These are phyloP conservation scores for Sarcophaga variegata DNA, from an alignment of 2,888 invertebrate species.

Conservation along the genomic window DNA sequence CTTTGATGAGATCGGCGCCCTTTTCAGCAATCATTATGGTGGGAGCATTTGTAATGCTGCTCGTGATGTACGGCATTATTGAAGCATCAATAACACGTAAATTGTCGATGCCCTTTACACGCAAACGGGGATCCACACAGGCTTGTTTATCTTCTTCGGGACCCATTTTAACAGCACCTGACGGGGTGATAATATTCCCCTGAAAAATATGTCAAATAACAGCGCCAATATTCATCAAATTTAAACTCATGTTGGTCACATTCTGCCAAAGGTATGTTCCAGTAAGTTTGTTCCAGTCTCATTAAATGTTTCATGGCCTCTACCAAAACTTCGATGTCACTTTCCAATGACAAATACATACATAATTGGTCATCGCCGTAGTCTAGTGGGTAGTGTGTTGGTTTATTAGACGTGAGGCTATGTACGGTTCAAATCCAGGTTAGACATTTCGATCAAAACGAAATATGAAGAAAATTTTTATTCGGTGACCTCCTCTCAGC, in stretches of 20 bases:
- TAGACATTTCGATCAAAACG: too few relatives aligned
- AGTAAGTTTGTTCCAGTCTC: conserved; percentile 80
- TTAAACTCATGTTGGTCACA: conserved; percentile 74
- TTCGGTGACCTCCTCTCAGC: too few relatives aligned
- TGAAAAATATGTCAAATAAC: conserved; percentile 86
- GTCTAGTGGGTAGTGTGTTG: too few relatives aligned
- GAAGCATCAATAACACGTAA: conserved; percentile 89
- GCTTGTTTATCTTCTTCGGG: conserved; percentile 84
- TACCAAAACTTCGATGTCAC: conserved; percentile 84
- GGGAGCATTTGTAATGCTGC: conserved; percentile 92
- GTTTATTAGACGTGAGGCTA: too few relatives aligned
- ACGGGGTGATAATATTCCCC: conserved; percentile 87
- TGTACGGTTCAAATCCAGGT: too few relatives aligned
- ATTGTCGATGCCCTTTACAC: conserved; percentile 85
- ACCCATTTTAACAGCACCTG: conserved; percentile 89
- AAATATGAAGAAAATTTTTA: too few relatives aligned
- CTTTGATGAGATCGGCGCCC: conserved; percentile 84
- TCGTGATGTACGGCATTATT: conserved; percentile 89
- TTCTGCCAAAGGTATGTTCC: conserved; percentile 72
- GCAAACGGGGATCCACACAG: conserved; percentile 87
- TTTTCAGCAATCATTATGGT: conserved; percentile 94
- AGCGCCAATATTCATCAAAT: conserved; percentile 85
- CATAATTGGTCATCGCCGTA: too few relatives aligned
- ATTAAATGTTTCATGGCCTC: conserved; percentile 81
- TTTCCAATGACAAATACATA: conserved; percentile 83